Evolutionary conservation across 2,888 invertebrate species (phyloP).

Genomic region (Holacanthella duospinosa): DNA sequence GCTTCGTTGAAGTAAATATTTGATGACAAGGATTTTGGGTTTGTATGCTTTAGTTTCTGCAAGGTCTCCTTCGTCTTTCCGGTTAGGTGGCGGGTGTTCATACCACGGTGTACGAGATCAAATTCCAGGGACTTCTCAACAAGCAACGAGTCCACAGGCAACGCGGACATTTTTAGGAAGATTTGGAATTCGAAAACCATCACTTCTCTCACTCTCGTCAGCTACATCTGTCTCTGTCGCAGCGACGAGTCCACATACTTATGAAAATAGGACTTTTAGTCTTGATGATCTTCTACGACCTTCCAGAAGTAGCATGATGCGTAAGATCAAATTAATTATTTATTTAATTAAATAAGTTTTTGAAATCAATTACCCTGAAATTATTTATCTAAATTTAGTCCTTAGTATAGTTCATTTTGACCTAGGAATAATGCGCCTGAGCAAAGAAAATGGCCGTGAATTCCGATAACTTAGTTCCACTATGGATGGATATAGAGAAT

Average conservation of each 20-base stretch:
- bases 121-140: constrained; percentile 32
- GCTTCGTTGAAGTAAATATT: background rate
- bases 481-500: too few relatives aligned
- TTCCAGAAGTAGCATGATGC: constrained; percentile 33
- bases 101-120: constrained; percentile 25
- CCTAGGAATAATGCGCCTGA: too few relatives aligned
- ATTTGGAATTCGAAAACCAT: constrained; percentile 78
- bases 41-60: constrained; percentile 22
- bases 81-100: constrained; percentile 30
- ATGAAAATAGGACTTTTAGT: constrained; percentile 60
- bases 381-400: too few relatives aligned
- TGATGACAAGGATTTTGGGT: background rate
- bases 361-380: too few relatives aligned
- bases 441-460: too few relatives aligned
- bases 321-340: constrained; percentile 25
- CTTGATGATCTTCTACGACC: constrained; percentile 79
- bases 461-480: too few relatives aligned
- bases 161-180: constrained; percentile 65
- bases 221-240: constrained; percentile 46
- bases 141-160: constrained; percentile 44
- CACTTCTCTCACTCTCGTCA: constrained; percentile 63
- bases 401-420: too few relatives aligned
- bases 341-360: too few relatives aligned
- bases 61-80: constrained; percentile 36
- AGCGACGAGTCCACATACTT: constrained; percentile 43